phyloP scores from a whole-genome alignment of 2,888 invertebrate species.

The Proisotoma minuta region DNA sequence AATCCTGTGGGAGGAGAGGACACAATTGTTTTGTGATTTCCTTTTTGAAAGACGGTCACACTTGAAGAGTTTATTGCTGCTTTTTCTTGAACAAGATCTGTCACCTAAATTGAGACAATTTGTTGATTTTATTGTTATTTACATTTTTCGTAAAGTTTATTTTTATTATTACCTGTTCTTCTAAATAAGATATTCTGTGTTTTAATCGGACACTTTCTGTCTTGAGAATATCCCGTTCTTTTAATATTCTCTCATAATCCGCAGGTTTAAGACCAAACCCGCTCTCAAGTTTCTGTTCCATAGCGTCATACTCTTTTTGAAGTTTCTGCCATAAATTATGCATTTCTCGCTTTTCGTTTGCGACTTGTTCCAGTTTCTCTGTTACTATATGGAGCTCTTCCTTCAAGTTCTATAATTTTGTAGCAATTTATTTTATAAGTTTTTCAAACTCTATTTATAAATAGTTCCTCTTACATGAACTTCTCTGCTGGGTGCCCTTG shows the following conservation, averaged over 20 bases:
- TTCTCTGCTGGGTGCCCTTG: constrained; percentile 45
- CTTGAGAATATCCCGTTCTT: constrained; percentile 54
- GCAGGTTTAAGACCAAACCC: constrained; percentile 17
- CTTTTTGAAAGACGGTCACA: constrained; percentile 47
- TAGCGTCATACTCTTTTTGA: constrained; percentile 47
- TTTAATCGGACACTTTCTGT: constrained; percentile 76
- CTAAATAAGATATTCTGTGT: constrained; percentile 81
- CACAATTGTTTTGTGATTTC: constrained; percentile 46
- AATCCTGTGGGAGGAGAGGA: constrained; percentile 38
- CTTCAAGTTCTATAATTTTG: constrained; percentile 52
- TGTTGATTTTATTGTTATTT: neutral
- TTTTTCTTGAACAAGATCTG: constrained; percentile 45
- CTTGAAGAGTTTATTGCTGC: constrained; percentile 34
- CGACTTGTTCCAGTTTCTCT: constrained; percentile 61
- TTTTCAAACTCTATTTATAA: no score
- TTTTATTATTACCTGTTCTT: constrained; percentile 63
- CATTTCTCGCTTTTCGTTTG: constrained; percentile 55
- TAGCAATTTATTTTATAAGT: no score
- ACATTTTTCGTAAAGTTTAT: neutral
- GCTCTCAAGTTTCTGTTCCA: constrained; percentile 53
- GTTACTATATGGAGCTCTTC: constrained; percentile 60
- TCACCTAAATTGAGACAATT: constrained; percentile 34
- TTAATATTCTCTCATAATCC: constrained; percentile 43
- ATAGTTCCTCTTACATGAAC: constrained; percentile 37
- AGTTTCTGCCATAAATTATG: constrained; percentile 46